Base-by-base conservation (phyloP, 2,888 invertebrate species). In the Luperina testacea region DNA sequence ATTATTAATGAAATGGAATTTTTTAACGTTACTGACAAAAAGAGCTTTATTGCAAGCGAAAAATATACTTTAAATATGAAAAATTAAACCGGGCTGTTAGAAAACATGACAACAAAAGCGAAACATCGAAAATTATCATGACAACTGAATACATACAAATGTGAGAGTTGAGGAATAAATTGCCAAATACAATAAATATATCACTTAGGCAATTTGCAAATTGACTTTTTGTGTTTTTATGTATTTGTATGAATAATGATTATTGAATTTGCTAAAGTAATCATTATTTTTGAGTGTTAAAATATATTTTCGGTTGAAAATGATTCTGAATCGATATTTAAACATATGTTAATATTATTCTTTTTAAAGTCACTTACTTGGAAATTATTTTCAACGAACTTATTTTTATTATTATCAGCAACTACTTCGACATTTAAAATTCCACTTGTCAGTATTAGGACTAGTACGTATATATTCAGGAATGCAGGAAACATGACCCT, bases 401-500 rank as follows among this genome's bases (percentile, higher is more conserved):
- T 13, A 53, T 45, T 53, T 15, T 15, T n/a, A 65, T 65, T 42
- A 45, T 24, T 57, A 45, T n/a, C 6, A 32, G 13, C 13, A 27
- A 59, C n/a, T 67, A 64, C 71, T 77, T 63, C 27, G 27, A 11
- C 70, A 27, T 72, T 57, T 20, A 48, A 70, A 75, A 73, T 64
- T 63, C 61, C 65, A 65, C 57, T 65, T 77, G 27, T 67, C 63
- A 65, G 53, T 75, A 38, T 78, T 83, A 82, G 72, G 84, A 89
- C 90, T 85, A 91, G 90, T 91, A n/a, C n/a, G n/a, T n/a, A n/a
- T n/a, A 87, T 91, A 91, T 90, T 84, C 91, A 94, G 93, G 95
- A 94, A 94, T 94, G 94, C 92, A 91, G 94, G 96, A 95, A 95
- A 95, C 94, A 91, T 91, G 96, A 95, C 95, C 94, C 90, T 91